These are phyloP conservation scores for Chironomus tentans DNA, from an alignment of 2,888 invertebrate genomes.

Conservation along the genomic window DNA sequence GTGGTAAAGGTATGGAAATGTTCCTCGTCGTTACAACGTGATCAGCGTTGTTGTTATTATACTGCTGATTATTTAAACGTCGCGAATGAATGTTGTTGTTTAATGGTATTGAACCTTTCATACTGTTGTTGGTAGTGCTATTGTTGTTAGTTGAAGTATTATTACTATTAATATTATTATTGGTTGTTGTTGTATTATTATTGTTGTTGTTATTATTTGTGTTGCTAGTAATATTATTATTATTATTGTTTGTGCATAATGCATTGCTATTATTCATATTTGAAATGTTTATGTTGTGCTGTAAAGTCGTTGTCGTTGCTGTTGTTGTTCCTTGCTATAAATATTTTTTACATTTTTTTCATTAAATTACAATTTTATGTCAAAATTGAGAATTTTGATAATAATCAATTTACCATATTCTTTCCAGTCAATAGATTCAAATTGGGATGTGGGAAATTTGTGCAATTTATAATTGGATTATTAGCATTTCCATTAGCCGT, in stretches of 20 bases:
- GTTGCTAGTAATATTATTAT: background rate
- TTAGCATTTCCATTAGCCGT: background rate
- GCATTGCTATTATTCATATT: background rate
- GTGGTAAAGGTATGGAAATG: slow-evolving; percentile 11
- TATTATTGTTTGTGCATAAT: background rate
- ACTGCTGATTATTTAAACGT: background rate
- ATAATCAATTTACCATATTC: background rate
- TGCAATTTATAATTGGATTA: background rate
- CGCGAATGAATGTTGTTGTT: background rate
- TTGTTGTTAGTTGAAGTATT: background rate
- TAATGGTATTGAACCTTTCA: background rate
- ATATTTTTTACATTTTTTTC: background rate
- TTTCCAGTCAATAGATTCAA: background rate
- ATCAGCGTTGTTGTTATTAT: background rate
- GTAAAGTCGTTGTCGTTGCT: background rate
- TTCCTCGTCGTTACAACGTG: slow-evolving; percentile 10
- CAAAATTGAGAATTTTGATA: background rate
- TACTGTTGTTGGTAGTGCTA: background rate
- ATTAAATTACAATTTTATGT: background rate
- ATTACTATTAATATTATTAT: no score
- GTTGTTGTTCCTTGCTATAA: background rate
- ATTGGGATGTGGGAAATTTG: background rate
- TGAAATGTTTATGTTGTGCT: background rate
- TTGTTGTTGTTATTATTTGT: no score
- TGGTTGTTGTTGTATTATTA: no score